Conservation (phyloP, 2,797 vertebrate genomes). For the Catharus ustulatus region DNA sequence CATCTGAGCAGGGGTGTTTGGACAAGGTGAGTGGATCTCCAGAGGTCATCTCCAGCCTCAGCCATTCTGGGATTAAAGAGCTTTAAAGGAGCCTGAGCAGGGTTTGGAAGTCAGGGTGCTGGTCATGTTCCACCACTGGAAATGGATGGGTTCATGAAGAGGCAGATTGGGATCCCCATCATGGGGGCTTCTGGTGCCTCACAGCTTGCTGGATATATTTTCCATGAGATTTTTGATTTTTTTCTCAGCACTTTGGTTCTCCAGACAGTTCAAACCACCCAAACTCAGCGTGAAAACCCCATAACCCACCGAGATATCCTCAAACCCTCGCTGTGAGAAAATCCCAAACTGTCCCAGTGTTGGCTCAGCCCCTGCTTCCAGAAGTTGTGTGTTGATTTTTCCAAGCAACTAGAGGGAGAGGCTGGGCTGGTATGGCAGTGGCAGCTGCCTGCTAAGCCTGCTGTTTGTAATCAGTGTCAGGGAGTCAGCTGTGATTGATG, state of each 20-base stretch:
- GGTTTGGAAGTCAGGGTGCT: not conserved
- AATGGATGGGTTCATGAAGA: not conserved
- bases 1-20: not conserved
- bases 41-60: not conserved
- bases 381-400: not conserved
- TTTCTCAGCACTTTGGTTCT: not conserved
- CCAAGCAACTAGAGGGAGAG: not conserved
- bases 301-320: not conserved
- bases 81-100: not conserved
- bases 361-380: not conserved
- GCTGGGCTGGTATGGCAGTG: not conserved
- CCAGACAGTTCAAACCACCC: not conserved
- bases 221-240: not conserved
- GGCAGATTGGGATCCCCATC: not conserved
- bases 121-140: not conserved
- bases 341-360: not conserved
- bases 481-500: not conserved
- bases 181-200: not conserved
- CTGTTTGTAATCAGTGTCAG: conserved; percentile 6
- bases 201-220: not conserved
- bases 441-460: not conserved
- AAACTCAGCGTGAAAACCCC: not conserved
- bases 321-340: not conserved
- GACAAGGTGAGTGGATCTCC: not conserved
- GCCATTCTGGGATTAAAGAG: not conserved